phyloP scores from a whole-genome alignment of 1,140 invertebrate genomes.

The Zophobas atratus region DNA sequence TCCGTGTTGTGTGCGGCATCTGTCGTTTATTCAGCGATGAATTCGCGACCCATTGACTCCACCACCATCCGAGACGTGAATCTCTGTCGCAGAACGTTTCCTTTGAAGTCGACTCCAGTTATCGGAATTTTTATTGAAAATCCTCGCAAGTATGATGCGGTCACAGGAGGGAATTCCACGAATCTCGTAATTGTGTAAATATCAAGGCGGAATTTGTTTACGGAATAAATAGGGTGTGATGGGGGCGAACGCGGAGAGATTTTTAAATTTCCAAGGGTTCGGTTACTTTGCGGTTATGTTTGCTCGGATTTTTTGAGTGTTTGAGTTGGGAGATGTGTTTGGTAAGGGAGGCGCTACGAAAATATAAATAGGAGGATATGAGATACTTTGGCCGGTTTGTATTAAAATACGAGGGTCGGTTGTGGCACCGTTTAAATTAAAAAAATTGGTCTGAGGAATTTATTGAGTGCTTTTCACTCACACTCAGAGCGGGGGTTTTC shows the following conservation, averaged over 20 bases:
- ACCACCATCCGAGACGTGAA: slow-evolving; percentile 1
- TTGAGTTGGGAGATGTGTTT: no score
- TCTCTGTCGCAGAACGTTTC: not conserved
- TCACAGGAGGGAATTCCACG: not conserved
- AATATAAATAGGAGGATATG: no score
- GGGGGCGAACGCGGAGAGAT: not conserved
- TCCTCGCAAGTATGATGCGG: not conserved
- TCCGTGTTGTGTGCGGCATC: not conserved
- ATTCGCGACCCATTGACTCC: slow-evolving; percentile 32
- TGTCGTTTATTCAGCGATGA: slow-evolving; percentile 5
- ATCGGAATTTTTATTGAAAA: slow-evolving; percentile 12
- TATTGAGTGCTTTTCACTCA: no score
- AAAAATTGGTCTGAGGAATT: no score
- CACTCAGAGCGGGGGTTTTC: no score
- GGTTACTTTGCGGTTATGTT: no score
- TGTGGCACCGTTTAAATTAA: no score
- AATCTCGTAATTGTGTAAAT: slow-evolving; percentile 4
- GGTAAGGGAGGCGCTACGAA: no score
- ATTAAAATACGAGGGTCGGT: no score
- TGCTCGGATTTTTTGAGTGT: no score
- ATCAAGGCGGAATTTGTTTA: slow-evolving; percentile 11
- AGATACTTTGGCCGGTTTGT: no score
- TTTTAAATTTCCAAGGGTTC: no score
- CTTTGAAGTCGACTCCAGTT: slow-evolving; percentile 2
- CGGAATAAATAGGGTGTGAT: not conserved